Base-by-base conservation (phyloP, 2,113 vertebrate species). In the Campylorhamphus procurvoides region DNA sequence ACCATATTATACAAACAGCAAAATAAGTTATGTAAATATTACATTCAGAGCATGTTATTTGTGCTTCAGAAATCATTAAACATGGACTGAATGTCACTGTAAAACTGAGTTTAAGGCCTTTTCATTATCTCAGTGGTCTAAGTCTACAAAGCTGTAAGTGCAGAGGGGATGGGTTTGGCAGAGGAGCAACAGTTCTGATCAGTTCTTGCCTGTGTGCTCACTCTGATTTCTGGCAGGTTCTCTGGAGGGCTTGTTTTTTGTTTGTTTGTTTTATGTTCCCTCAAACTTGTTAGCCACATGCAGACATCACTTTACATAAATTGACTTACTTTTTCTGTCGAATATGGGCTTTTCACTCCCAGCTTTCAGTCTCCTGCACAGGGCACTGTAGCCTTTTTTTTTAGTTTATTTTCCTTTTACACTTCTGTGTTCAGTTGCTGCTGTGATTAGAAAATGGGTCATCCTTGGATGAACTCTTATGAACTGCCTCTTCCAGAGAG, bases 391-490 rank as follows among this genome's bases (percentile, higher is more conserved):
- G 66, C 62, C 52, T 84, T 90, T 84, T 80, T 92, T 89, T 40
- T 40, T 40, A 40, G 28, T 90, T 84, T 84, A 74, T 91, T 94
- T 95, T 77, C 58, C 28, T 83, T 87, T 92, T 87, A 68, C 52
- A 69, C 73, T 96, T 92, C 68, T 84, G 16, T 81, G 58, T 93
- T 96, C 40, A 47, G 10, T 94, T 89, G 58, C 64, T 90, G 68
- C 87, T 90, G 74, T 58, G 83, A 72, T 78, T 49, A 77, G 88
- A 96, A 97, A 96, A 87, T 94, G 92, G 93, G 93, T 95, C 94
- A 96, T 93, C 96, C 94, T 93, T 93, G 95, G 66, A 78, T 95
- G 94, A 97, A 94, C 94, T 94, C 47, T 66, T 60, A 27, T 7
- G 88, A 96, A 62, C 93, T 95, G 80, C 76, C 44, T 94, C 64